Percentiles rank a stretch among this genome's conserved stretches.
phyloP scores from a whole-genome alignment of 2,888 invertebrate species.

The Orthosia gracilis region DNA sequence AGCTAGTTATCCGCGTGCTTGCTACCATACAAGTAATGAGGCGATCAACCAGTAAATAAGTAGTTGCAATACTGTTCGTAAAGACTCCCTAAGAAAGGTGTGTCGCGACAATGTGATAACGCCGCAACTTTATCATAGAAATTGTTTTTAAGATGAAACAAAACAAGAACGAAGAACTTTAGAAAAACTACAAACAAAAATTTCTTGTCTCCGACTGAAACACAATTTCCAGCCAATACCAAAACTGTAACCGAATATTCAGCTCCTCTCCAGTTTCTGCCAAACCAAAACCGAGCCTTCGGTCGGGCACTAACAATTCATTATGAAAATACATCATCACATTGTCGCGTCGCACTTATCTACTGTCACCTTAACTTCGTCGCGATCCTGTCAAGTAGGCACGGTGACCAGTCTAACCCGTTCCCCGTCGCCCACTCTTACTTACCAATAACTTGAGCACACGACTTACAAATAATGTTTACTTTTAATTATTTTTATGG shows the following conservation, averaged over 20 bases:
- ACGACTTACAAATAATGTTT: slow-evolving; percentile 12
- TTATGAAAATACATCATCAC: not conserved
- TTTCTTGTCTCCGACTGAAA: too few relatives aligned
- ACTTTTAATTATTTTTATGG: slow-evolving; percentile 23
- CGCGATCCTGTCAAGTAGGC: slow-evolving; percentile 43
- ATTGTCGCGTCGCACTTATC: not conserved
- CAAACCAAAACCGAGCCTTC: too few relatives aligned
- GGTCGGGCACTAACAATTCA: too few relatives aligned
- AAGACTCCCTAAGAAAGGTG: not conserved
- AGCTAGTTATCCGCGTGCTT: slow-evolving; percentile 5
- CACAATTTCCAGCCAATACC: too few relatives aligned
- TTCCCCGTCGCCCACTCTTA: slow-evolving; percentile 40
- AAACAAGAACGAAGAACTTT: too few relatives aligned
- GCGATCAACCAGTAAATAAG: slow-evolving; percentile 13
- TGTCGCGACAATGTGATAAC: not conserved
- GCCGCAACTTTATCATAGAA: not conserved
- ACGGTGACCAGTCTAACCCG: slow-evolving; percentile 49
- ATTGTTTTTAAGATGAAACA: not conserved
- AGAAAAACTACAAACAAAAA: too few relatives aligned
- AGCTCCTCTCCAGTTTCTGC: too few relatives aligned
- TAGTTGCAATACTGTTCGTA: slow-evolving; percentile 25
- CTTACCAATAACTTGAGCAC: slow-evolving; percentile 23
- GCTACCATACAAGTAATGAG: slow-evolving; percentile 22
- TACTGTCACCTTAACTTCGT: not conserved
- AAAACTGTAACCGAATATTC: too few relatives aligned